Evolutionary conservation across 2,113 vertebrate genomes (phyloP).

Genomic region (Ammodytes dubius): DNA sequence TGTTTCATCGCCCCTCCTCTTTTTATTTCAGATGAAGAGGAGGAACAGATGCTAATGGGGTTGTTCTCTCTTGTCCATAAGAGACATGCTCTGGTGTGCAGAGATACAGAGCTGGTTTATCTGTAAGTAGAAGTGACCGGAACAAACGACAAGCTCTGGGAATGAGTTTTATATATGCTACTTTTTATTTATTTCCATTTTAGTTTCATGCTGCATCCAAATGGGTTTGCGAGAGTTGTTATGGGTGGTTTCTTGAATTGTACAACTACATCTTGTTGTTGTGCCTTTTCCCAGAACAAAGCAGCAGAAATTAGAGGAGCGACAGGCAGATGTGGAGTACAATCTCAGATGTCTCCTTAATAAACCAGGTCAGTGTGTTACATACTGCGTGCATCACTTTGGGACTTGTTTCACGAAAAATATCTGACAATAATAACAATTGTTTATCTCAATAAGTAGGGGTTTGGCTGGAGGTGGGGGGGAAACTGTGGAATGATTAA

Average conservation of each 20-base stretch:
- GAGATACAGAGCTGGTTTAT: constrained; percentile 91
- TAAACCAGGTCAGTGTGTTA: constrained; percentile 88
- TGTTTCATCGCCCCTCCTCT: neutral
- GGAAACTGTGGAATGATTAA: neutral
- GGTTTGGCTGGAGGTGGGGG: neutral
- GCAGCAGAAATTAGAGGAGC: constrained; percentile 93
- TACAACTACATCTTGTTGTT: neutral
- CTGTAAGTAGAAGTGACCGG: constrained; percentile 85
- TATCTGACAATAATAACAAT: neutral
- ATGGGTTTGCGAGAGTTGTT: neutral
- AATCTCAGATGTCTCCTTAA: constrained; percentile 93
- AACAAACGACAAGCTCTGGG: neutral
- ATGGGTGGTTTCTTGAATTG: neutral
- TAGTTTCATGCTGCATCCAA: neutral
- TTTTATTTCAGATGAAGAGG: constrained; percentile 85
- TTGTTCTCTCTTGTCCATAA: constrained; percentile 94
- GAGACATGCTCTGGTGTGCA: constrained; percentile 89
- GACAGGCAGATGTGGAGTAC: constrained; percentile 93
- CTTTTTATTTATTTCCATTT: neutral
- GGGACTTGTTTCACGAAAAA: neutral
- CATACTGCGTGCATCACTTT: neutral
- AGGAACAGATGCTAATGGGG: constrained; percentile 89
- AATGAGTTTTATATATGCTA: neutral
- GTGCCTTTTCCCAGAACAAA: constrained; percentile 84
- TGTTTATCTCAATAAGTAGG: neutral